phyloP scores from a whole-genome alignment of 1,140 invertebrate species.

The Tachypleus tridentatus region DNA sequence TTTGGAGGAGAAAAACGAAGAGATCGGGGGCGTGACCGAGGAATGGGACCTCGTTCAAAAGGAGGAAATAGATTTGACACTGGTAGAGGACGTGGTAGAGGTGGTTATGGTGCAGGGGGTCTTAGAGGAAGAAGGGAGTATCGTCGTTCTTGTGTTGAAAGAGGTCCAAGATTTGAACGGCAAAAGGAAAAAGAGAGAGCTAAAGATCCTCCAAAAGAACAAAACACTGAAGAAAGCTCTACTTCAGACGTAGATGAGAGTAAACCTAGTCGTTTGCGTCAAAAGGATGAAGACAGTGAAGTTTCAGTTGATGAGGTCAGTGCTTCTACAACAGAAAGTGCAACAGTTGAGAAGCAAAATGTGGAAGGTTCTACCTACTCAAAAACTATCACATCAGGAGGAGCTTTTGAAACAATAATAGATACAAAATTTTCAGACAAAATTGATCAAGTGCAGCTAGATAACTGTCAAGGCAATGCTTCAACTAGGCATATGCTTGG shows the following conservation, averaged over 20 bases:
- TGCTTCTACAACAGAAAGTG: slow-evolving; percentile 26
- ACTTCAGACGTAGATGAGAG: slow-evolving; percentile 25
- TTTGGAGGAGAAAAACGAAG: not conserved
- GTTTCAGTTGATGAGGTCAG: slow-evolving; percentile 31
- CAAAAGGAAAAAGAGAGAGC: slow-evolving; percentile 16
- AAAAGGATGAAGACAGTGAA: slow-evolving; percentile 33
- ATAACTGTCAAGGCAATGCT: too few species aligned
- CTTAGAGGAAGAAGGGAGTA: slow-evolving; percentile 24
- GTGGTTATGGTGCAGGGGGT: slow-evolving; percentile 19
- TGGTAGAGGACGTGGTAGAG: slow-evolving; percentile 12
- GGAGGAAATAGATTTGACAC: slow-evolving; percentile 10
- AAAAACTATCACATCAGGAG: too few species aligned
- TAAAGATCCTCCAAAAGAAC: not conserved
- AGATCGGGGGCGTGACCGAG: not conserved
- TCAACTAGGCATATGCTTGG: too few species aligned
- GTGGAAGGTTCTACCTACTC: too few species aligned
- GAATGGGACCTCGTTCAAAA: slow-evolving; percentile 13
- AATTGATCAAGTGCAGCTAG: too few species aligned
- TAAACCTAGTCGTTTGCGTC: slow-evolving; percentile 24
- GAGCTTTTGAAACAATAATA: too few species aligned
- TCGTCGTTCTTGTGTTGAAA: slow-evolving; percentile 25
- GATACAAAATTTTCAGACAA: too few species aligned
- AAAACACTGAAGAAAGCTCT: slow-evolving; percentile 22
- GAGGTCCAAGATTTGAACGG: slow-evolving; percentile 25
- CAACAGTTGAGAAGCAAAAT: slow-evolving; percentile 9